Evolutionary conservation across 1,140 invertebrate genomes (phyloP), one percentile per base, ranked within the genome.

Genomic region (Brachionus calyciflorus): DNA sequence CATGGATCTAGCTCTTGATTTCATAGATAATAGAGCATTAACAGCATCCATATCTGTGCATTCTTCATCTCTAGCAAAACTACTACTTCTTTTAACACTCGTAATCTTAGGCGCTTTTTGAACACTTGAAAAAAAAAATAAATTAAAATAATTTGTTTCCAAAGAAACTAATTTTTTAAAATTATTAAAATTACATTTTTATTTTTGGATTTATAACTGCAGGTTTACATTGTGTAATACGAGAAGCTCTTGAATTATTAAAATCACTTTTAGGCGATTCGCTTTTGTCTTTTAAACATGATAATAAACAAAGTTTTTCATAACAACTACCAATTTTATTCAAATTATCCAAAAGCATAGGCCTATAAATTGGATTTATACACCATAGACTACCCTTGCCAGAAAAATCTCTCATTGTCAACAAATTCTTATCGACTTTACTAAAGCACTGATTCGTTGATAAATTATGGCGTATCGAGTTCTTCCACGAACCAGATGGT

Each of bases 341-440:
- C 30, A 60, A 60, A 19, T 33, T 60, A 26, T 60, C 55, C 7
- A 60, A 17, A 9, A 60, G 17, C 30, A 60, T 60, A n/a, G 55
- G 55, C 30, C 55, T 12, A 33, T n/a, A 60, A 10, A 60, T 60
- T 14, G 55, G 55, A 17, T 60, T 73, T 0, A 73, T 21, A 17
- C 44, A 73, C 69, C 69, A 73, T 10, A 73, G 46, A 14, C 69
- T 73, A 9, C 69, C 69, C 51, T 73, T 73, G 46, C 69, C 69
- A 6, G 44, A 51, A 53, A 73, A 73, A 24, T 73, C 69, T 17
- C 69, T 28, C 69, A 73, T 73, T 14, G 69, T 73, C 19, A 73
- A 37, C 21, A 37, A 40, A 55, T 73, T 73, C 33, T 73, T 73
- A 21, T 73, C 69, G 0, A 73, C 46, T 30, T 73, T 73, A 24